Conservation (phyloP, 2,797 vertebrate species). For the Phyllotis vaccarum region DNA sequence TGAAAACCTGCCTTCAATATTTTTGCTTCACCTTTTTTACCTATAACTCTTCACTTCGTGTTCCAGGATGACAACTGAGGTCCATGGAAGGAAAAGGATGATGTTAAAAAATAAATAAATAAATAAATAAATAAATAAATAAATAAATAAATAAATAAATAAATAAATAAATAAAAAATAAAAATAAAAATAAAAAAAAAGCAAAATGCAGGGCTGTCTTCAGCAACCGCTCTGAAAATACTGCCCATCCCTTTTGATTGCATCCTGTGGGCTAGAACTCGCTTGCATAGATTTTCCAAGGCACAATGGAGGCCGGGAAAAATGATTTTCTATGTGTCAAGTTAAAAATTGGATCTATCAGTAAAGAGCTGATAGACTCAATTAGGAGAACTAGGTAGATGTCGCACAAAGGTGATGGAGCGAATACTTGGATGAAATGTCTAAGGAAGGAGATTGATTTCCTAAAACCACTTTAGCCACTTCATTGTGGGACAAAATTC, state of each 20-base stretch:
- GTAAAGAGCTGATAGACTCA: slow-evolving; percentile 43
- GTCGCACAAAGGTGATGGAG: slow-evolving; percentile 5
- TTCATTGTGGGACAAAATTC: slow-evolving; percentile 45
- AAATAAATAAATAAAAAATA: too few species aligned
- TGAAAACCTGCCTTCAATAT: background rate
- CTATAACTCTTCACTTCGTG: background rate
- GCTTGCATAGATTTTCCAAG: background rate
- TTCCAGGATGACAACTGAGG: background rate
- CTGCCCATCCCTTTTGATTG: background rate
- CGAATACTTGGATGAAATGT: slow-evolving; percentile 41
- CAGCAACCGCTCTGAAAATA: slow-evolving; percentile 35
- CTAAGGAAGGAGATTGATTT: slow-evolving; percentile 56
- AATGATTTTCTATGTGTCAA: background rate
- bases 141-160: too few species aligned
- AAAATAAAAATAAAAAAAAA: background rate
- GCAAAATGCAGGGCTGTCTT: background rate
- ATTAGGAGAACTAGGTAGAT: background rate
- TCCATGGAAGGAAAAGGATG: slow-evolving; percentile 14
- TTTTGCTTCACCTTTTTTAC: slow-evolving; percentile 13
- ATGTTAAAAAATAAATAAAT: too few species aligned
- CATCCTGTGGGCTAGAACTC: slow-evolving; percentile 28
- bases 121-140: too few species aligned
- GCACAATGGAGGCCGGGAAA: slow-evolving; percentile 54
- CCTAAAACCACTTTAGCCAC: slow-evolving; percentile 19
- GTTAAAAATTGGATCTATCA: slow-evolving; percentile 47